phyloP scores from a whole-genome alignment of 2,797 vertebrate genomes.

The Borostomias antarcticus region DNA sequence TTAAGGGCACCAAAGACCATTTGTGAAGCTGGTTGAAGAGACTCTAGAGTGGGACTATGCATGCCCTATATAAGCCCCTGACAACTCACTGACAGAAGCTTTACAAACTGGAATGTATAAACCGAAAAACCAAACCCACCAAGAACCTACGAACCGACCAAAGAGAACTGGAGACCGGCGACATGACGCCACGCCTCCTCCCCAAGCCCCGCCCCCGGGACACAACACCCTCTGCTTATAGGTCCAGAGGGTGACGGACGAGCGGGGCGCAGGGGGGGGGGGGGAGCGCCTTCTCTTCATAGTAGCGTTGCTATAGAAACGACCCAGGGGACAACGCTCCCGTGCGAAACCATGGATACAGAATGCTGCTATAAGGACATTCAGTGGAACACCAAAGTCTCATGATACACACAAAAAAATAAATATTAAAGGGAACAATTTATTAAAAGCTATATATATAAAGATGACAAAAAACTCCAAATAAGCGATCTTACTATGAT shows the following conservation, averaged over 20 bases:
- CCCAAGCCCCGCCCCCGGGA: conserved; percentile 35
- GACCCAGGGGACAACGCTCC: conserved; percentile 77
- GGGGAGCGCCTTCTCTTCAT: conserved; percentile 63
- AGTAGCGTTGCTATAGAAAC: conserved; percentile 75
- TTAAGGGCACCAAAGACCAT: conserved; percentile 64
- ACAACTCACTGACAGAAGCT: conserved; percentile 71
- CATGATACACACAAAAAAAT: conserved; percentile 67
- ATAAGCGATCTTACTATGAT: conserved; percentile 83
- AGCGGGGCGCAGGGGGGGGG: conserved; percentile 30
- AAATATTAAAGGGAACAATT: conserved; percentile 79
- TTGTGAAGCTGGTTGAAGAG: conserved; percentile 69
- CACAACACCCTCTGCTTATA: conserved; percentile 52
- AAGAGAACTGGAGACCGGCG: conserved; percentile 76
- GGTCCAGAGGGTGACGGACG: conserved; percentile 50
- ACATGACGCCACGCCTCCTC: conserved; percentile 48
- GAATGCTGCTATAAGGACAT: conserved; percentile 82
- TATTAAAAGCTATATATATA: conserved; percentile 71
- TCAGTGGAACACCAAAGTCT: conserved; percentile 80
- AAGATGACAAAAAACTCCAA: conserved; percentile 77
- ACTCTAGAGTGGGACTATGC: conserved; percentile 62
- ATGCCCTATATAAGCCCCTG: conserved; percentile 59
- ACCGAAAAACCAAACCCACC: conserved; percentile 57
- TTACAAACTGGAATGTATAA: conserved; percentile 79
- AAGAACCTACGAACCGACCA: conserved; percentile 69
- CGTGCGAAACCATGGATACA: conserved; percentile 73